A percentile compares a stretch with the other conserved stretches of the same genome.
Conservation (phyloP, 2,888 invertebrate species). For the Ptilodon capucinus region DNA sequence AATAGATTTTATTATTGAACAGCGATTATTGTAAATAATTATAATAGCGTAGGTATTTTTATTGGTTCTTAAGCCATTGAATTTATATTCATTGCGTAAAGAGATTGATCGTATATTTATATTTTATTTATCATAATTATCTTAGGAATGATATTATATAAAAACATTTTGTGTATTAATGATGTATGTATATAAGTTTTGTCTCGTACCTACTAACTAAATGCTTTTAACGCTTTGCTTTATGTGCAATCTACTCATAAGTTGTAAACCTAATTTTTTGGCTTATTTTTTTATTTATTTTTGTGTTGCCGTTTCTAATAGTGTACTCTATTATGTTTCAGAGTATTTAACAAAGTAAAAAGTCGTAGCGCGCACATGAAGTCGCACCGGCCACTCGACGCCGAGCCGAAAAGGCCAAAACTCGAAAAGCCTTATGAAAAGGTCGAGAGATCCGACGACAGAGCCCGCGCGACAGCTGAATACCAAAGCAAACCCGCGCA, state of each 20-base stretch:
- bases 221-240: conserved; percentile 64
- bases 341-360: conserved; percentile 98
- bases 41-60: conserved; percentile 54
- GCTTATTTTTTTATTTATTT: conserved; percentile 42
- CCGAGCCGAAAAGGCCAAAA: conserved; percentile 88
- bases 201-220: conserved; percentile 54
- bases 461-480: conserved; percentile 69
- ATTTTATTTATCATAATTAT: conserved; percentile 60
- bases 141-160: conserved; percentile 54
- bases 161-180: conserved; percentile 59
- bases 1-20: conserved; percentile 38
- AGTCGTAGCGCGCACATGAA: conserved; percentile 99
- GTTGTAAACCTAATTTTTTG: conserved; percentile 38
- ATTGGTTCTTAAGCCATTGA: conserved; percentile 54
- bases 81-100: conserved; percentile 65
- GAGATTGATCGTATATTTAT: conserved; percentile 42
- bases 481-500: conserved; percentile 66
- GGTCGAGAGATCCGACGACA: conserved; percentile 78
- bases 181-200: conserved; percentile 61
- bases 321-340: conserved; percentile 84
- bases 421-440: conserved; percentile 83
- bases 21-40: conserved; percentile 66
- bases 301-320: conserved; percentile 73
- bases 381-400: conserved; percentile 96
- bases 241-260: conserved; percentile 46